Evolutionary conservation across 2,888 invertebrate genomes (phyloP), one percentile per base, ranked within the genome.

Genomic region (Drosophila peninsularis): DNA sequence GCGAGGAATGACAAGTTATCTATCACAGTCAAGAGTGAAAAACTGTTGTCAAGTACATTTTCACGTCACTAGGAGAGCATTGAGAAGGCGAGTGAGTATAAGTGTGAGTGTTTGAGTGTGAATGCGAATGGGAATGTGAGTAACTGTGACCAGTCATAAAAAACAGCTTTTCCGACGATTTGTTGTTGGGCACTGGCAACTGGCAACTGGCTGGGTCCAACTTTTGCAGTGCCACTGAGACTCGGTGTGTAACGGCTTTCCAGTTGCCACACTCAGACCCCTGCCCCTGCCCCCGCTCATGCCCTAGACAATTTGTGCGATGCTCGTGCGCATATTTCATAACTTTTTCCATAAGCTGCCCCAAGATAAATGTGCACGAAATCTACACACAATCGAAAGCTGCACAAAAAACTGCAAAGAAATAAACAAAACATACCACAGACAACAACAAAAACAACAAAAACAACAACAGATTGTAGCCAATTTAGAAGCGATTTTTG

Each of bases 401-500:
- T 86, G 79, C 82, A 83, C 73, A 79, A 78, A 72, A 70, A 78
- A 82, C 75, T 72, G 68, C 66, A 69, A 77, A 47, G 27, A 47
- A 47, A 47, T 30, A 17, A 75, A 80, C 64, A 75, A 72, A 67
- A 75, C 72, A 64, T 57, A 70, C 60, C 72, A 74, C 60, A 55
- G 56, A 39, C 61, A 69, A 44, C 53, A 61, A 58, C 5, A 63
- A 30, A 30, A 63, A 39, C 27, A 78, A 56, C 41, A 62, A 41
- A 27, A 71, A 58, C 60, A 71, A 65, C 32, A 63, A 61, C 56
- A 66, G 54, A 69, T 76, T 81, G 82, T 84, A 87, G 88, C 90
- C 91, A 90, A 90, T 90, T 90, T 90, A 89, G 89, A 80, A 85
- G 89, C 90, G 89, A 90, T 90, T 90, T 91, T 89, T 88, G 87